Conservation (phyloP, 23 tunicate species). For the Halocynthia roretzi region DNA sequence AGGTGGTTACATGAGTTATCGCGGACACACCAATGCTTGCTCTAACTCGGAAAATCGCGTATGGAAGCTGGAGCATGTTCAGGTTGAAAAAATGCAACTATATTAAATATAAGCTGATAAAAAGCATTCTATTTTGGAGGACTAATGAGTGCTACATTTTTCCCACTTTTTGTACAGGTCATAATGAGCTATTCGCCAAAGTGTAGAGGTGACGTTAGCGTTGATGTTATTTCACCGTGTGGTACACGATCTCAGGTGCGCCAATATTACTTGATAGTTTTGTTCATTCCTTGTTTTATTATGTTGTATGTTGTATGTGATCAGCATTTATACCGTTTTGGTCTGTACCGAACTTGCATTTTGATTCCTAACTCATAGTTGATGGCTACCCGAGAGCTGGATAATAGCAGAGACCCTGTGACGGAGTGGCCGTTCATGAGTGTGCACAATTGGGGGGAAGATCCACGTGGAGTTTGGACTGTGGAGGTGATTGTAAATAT, state of each 20-base stretch:
- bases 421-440: constrained; percentile 18
- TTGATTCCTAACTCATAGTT: not conserved
- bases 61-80: constrained; percentile 21
- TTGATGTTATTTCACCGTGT: constrained; percentile 17
- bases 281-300: too few species aligned
- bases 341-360: too few species aligned
- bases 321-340: too few species aligned
- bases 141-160: not conserved
- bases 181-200: constrained; percentile 8
- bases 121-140: not conserved
- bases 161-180: constrained; percentile 4
- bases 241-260: constrained; percentile 20
- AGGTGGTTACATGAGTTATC: constrained; percentile 1
- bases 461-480: constrained; percentile 21
- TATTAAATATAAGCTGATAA: not conserved
- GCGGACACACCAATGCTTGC: constrained; percentile 20
- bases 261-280: not conserved
- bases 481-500: not conserved
- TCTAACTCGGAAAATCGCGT: constrained; percentile 13
- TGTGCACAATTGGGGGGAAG: constrained; percentile 27
- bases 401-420: constrained; percentile 12
- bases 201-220: constrained; percentile 28
- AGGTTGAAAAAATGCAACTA: not conserved
- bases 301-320: too few species aligned
- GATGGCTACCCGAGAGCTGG: constrained; percentile 12